Evolutionary conservation across 2,797 vertebrate genomes (phyloP), one percentile per base, ranked within the genome.

Genomic region (Peromyscus nudipes): DNA sequence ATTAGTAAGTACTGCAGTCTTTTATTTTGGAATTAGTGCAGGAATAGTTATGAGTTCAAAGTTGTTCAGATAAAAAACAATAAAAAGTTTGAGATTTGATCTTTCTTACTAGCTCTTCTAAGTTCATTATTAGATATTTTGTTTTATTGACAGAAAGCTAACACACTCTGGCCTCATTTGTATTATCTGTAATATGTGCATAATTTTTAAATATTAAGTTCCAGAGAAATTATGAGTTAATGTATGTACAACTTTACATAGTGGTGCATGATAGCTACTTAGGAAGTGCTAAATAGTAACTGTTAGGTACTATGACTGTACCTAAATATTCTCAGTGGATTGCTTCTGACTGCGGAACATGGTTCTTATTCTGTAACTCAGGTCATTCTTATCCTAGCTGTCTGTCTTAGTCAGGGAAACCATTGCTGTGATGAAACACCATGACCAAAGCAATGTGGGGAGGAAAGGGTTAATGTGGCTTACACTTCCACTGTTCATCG

Each of bases 21-120:
- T 93, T 89, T 81, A 87, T 84, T 96, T 94, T 94, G 64, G 52
- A 89, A 64, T 87, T 13, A 83, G 1, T 79, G 5, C 8, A 71
- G 57, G 83, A 89, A 89, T 81, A 87, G 23, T 6, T 84, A 0
- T 89, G 87, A 95, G 23, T 85, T 19, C 85, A 49, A 57, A 92
- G 55, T 96, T 91, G n/a, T 7, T 93, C 60, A 81, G 23, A 60
- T 69, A 80, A 1, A 93, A 52, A 85, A 43, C 71, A 76, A 17
- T 95, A 57, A 64, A n/a, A 82, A 6, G n/a, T 75, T 29, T 90
- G 2, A 37, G 25, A 46, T 96, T 91, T 96, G 71, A 10, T 75
- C 55, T 29, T 91, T 92, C 10, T 96, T 80, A 82, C 27, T 69
- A 55, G 25, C n/a, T 83, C 29, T 46, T 71, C 11, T n/a, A 71